These are phyloP conservation scores for Piaya cayana DNA, from an alignment of 2,113 vertebrate species.

Conservation along the genomic window DNA sequence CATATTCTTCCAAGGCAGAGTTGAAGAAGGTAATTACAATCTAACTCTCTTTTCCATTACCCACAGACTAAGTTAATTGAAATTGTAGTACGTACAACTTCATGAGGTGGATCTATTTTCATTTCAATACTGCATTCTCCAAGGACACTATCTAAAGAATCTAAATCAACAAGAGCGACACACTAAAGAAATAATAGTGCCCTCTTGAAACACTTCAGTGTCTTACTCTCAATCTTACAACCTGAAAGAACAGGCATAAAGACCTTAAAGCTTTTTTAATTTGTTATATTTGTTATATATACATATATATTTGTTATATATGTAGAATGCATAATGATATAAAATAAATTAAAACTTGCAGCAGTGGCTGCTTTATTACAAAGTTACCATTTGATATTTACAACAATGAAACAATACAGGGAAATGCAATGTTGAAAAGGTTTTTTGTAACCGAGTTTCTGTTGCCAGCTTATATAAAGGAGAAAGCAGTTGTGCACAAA, in stretches of 20 bases:
- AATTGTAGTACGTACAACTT: neutral
- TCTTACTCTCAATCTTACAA: neutral
- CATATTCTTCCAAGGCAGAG: neutral
- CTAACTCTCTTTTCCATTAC: slow-evolving; percentile 5
- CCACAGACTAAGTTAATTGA: slow-evolving; percentile 8
- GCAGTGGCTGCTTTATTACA: neutral
- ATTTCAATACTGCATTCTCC: slow-evolving; percentile 14
- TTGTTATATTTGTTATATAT: neutral
- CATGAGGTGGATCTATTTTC: slow-evolving; percentile 18
- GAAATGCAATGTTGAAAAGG: neutral
- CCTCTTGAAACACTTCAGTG: neutral
- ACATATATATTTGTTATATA: neutral
- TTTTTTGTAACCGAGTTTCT: neutral
- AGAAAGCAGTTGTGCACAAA: neutral
- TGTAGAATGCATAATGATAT: neutral
- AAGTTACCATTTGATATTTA: neutral
- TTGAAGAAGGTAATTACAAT: slow-evolving; percentile 1
- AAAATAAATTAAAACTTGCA: neutral
- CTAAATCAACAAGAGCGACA: slow-evolving; percentile 35
- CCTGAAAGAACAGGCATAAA: neutral
- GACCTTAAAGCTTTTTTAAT: neutral
- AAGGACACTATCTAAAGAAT: neutral
- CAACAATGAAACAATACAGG: neutral
- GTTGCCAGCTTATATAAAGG: neutral
- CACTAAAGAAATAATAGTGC: neutral